phyloP scores from a whole-genome alignment of 2,797 vertebrate species.

The Sebastes hopkinsi region DNA sequence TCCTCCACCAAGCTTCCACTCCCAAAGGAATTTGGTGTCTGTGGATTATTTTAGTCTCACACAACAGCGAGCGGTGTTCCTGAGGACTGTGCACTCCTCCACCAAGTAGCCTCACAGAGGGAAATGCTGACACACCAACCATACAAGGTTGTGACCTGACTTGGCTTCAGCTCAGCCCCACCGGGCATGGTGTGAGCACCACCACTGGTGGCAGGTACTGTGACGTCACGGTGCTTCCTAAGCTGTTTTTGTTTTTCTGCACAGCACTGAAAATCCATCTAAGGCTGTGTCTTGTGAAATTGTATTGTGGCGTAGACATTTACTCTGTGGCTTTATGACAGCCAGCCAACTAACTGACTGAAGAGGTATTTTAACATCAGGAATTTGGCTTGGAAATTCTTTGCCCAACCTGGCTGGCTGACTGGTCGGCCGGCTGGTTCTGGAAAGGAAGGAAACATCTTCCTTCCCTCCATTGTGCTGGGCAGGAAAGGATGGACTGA shows the following conservation, averaged over 20 bases:
- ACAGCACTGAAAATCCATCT: neutral
- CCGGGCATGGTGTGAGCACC: constrained; percentile 18
- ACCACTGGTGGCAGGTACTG: neutral
- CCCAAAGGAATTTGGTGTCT: constrained; percentile 9
- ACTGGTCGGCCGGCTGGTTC: constrained; percentile 41
- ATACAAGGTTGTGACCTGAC: constrained; percentile 27
- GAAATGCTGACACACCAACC: constrained; percentile 36
- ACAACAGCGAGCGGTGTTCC: neutral
- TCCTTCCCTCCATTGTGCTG: constrained; percentile 93
- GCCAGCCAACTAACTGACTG: neutral
- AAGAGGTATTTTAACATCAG: constrained; percentile 16
- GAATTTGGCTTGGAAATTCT: constrained; percentile 40
- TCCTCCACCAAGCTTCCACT: constrained; percentile 8
- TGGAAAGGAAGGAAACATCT: constrained; percentile 85
- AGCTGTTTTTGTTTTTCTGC: neutral
- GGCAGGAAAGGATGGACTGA: constrained; percentile 87
- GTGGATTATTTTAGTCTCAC: constrained; percentile 21
- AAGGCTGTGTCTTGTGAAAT: neutral
- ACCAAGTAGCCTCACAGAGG: neutral
- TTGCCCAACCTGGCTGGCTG: constrained; percentile 37
- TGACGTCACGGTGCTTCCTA: constrained; percentile 5
- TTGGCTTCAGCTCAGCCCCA: neutral
- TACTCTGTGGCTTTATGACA: neutral
- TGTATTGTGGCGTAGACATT: neutral
- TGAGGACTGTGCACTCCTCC: neutral